These are phyloP conservation scores for Epicampocera succincta DNA, from an alignment of 2,888 invertebrate species.

Conservation along the genomic window DNA sequence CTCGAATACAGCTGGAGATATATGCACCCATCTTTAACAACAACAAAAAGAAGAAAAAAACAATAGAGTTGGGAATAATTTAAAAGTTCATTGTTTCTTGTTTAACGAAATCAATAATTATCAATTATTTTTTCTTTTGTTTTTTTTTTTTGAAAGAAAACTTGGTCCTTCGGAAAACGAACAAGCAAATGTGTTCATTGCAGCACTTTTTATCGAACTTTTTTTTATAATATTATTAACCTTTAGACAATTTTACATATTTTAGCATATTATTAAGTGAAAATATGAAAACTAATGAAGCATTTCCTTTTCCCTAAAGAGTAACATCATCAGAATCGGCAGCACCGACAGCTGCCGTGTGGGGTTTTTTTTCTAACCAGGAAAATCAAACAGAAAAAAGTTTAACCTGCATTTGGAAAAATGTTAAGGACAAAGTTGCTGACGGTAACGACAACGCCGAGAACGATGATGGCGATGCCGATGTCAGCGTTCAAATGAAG, in stretches of 20 bases:
- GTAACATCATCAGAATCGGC: not conserved
- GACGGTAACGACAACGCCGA: conserved; percentile 15
- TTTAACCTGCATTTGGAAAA: conserved; percentile 41
- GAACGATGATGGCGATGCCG: conserved; percentile 27
- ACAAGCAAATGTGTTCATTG: not conserved
- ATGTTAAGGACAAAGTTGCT: conserved; percentile 66
- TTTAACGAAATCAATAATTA: conserved; percentile 59
- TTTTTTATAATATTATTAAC: conserved; percentile 40
- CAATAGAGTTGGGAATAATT: conserved; percentile 41
- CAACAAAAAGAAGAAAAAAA: conserved; percentile 14
- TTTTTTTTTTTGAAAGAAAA: not conserved
- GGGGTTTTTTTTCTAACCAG: not conserved
- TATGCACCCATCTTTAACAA: conserved; percentile 1
- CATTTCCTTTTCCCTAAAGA: conserved; percentile 21
- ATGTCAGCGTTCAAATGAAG: conserved; percentile 34
- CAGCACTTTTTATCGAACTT: not conserved
- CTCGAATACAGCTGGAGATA: conserved; percentile 9
- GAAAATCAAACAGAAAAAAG: conserved; percentile 29
- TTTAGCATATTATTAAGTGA: conserved; percentile 59
- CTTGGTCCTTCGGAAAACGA: not conserved
- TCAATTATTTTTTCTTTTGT: conserved; percentile 17
- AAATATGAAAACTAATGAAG: conserved; percentile 65
- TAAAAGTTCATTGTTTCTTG: conserved; percentile 44
- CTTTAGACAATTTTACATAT: conserved; percentile 62
- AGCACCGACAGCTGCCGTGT: conserved; percentile 2